Evolutionary conservation across 37 sponge, comb jelly and placozoan species (phyloP).

Genomic region (Geodia barretti): DNA sequence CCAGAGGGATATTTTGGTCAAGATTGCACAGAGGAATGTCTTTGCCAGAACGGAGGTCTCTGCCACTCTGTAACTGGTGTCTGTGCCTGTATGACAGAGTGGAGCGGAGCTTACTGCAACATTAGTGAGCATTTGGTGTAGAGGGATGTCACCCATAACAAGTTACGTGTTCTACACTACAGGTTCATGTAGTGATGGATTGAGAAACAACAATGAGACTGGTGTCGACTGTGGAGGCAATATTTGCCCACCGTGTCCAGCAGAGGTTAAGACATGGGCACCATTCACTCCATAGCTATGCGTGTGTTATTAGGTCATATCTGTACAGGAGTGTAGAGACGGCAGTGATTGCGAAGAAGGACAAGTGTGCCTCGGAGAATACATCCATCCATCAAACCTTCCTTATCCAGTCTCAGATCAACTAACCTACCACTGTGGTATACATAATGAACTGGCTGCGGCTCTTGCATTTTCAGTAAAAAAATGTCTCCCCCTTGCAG

Average conservation of each 20-base stretch:
- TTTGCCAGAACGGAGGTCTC: conserved; percentile 50
- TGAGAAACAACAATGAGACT: conserved; percentile 54
- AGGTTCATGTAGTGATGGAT: conserved; percentile 59
- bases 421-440: too few species aligned
- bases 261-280: not conserved
- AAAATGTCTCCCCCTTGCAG: too few species aligned
- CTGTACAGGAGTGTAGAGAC: conserved; percentile 11
- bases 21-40: conserved; percentile 51
- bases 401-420: conserved; percentile 32
- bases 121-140: conserved; percentile 24
- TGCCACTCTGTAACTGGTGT: conserved; percentile 66
- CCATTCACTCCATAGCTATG: not conserved
- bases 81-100: conserved; percentile 68
- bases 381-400: conserved; percentile 10
- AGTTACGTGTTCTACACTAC: not conserved
- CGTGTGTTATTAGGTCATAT: not conserved
- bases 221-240: conserved; percentile 63
- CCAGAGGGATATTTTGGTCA: conserved; percentile 61
- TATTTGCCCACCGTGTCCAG: conserved; percentile 47
- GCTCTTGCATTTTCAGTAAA: too few species aligned
- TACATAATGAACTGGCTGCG: too few species aligned
- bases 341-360: conserved; percentile 22
- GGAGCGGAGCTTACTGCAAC: conserved; percentile 47
- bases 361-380: conserved; percentile 17
- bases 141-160: not conserved